A percentile compares a stretch with the other conserved stretches of the same genome.
Evolutionary conservation across 2,797 vertebrate species (phyloP).

Genomic region (Enteromius fasciolatus): DNA sequence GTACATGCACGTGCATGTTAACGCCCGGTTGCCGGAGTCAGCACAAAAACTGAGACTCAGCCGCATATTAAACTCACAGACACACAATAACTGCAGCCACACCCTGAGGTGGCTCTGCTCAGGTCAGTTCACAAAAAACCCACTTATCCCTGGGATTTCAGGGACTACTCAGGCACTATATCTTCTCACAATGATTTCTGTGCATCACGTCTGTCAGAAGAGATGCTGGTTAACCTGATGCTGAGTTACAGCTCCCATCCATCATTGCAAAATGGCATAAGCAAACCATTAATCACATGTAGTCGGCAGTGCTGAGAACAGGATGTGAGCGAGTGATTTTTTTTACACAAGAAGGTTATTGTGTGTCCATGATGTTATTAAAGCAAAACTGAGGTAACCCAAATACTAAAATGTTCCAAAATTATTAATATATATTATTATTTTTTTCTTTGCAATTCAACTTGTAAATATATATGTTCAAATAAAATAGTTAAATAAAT

Average conservation of each 20-base stretch:
- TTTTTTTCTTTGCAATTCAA: neutral
- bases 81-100: constrained; percentile 40
- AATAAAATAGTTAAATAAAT: neutral
- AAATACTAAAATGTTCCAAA: neutral
- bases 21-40: neutral
- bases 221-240: constrained; percentile 22
- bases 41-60: constrained; percentile 13
- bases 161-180: neutral
- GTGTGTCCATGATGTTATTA: neutral
- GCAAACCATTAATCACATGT: constrained; percentile 21
- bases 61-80: constrained; percentile 1
- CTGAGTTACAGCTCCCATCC: constrained; percentile 23
- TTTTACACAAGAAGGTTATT: neutral
- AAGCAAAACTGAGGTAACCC: neutral
- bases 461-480: neutral
- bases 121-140: neutral
- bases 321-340: constrained; percentile 1
- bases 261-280: constrained; percentile 24
- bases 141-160: neutral
- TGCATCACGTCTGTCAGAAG: constrained; percentile 22
- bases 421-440: neutral
- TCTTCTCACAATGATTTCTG: neutral
- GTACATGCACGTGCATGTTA: constrained; percentile 65
- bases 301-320: neutral
- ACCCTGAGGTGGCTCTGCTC: neutral